Base-by-base conservation (phyloP, 2,113 vertebrate species). In the Aptenodytes forsteri region DNA sequence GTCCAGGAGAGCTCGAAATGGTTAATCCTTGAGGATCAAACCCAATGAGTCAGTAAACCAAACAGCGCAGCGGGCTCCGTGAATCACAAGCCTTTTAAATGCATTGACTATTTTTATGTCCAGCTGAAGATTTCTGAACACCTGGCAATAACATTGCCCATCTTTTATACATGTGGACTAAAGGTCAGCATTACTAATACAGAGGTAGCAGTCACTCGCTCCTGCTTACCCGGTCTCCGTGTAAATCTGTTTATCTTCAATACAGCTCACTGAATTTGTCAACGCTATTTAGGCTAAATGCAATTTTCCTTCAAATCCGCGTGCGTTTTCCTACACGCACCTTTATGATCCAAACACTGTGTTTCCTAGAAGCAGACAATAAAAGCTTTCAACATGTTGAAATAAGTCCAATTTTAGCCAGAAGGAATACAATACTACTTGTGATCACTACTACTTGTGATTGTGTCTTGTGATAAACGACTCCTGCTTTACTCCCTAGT, bases 251-350 rank as follows among this genome's bases (percentile, higher is more conserved):
- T 50, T 54, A 32, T 32, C 55, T 69, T 36, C 38, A 72, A 7
- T 8, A 16, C 49, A 67, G 49, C 44, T 42, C 25, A 5, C 15
- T 14, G 18, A 32, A 19, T 66, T 71, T 40, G 54, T 40, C 65
- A 77, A 34, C 1, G 2, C 30, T 56, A 10, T 55, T 61, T 27
- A 76, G 29, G 6, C 58, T 66, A 50, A 69, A 54, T 2, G 9
- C 17, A 71, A 16, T 59, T 76, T 91, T 27, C 62, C 69, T 55
- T 10, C 25, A 54, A 50, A 71, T 5, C 16, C 4, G 2, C 4
- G 2, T 23, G 20, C 0, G 2, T 42, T 69, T 47, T 29, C 34
- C 56, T 38, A 59, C 23, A 40, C 1, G 0, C 16, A 6, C 25
- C 27, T 65, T 67, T 36, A 52, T 4, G 47, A 58, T 25, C 47